A percentile compares a stretch with the other conserved stretches of the same genome.
Evolutionary conservation across 2,888 invertebrate genomes (phyloP).

Genomic region (Ephialtes manifestator): DNA sequence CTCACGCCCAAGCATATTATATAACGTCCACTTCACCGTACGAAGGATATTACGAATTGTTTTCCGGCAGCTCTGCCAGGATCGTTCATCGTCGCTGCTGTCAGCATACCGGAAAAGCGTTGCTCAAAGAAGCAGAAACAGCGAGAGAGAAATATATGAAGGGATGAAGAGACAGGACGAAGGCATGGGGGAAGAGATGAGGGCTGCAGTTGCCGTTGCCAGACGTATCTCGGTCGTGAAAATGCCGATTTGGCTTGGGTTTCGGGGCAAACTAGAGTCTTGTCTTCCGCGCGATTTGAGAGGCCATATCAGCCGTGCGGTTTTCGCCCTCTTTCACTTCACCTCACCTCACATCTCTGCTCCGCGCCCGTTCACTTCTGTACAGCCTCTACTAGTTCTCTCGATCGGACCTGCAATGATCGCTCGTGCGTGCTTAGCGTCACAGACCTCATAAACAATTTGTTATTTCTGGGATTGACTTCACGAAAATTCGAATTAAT

Average conservation of each 20-base stretch:
- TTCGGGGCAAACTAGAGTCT: constrained; percentile 68
- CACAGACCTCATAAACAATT: background rate
- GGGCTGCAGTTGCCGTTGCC: constrained; percentile 62
- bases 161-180: background rate
- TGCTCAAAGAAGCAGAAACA: constrained; percentile 39
- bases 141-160: constrained; percentile 26
- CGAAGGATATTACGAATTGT: constrained; percentile 51
- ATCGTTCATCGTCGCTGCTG: constrained; percentile 50
- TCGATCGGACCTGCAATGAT: background rate
- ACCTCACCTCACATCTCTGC: constrained; percentile 46
- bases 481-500: background rate
- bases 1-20: background rate
- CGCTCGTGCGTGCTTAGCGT: background rate
- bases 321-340: constrained; percentile 62
- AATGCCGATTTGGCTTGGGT: constrained; percentile 72
- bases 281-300: constrained; percentile 72
- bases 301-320: constrained; percentile 64
- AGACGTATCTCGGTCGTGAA: constrained; percentile 71
- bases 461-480: constrained; percentile 3
- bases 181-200: constrained; percentile 4
- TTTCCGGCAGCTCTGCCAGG: constrained; percentile 23
- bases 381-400: constrained; percentile 1
- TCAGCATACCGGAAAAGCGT: constrained; percentile 50
- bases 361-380: background rate
- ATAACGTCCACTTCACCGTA: constrained; percentile 20